Percentiles rank a stretch among this genome's conserved stretches.
phyloP scores from a whole-genome alignment of 2,113 vertebrate genomes.

The Xyrauchen texanus region DNA sequence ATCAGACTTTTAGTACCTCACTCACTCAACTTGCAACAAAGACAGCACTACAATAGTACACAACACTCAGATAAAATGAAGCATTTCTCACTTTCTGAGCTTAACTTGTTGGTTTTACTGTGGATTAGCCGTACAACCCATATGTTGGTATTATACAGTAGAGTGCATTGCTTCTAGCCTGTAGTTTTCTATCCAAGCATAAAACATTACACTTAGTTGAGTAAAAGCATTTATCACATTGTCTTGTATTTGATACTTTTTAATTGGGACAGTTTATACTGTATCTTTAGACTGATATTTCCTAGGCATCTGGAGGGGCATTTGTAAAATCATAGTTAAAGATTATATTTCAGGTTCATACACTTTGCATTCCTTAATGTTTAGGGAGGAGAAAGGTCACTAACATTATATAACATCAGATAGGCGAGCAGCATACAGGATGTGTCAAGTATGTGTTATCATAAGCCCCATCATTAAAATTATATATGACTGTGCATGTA shows the following conservation, averaged over 20 bases:
- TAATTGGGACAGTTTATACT: too few relatives aligned
- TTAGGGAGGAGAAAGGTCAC: not conserved
- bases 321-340: conserved; percentile 2
- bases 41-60: not conserved
- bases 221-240: too few relatives aligned
- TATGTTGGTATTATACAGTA: too few relatives aligned
- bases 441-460: conserved; percentile 21
- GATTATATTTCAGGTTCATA: conserved; percentile 17
- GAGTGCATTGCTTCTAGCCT: too few relatives aligned
- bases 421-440: not conserved
- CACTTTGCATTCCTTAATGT: conserved; percentile 9
- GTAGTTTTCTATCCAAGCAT: too few relatives aligned
- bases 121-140: not conserved
- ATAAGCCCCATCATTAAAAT: conserved; percentile 22
- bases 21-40: not conserved
- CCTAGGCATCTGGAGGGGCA: not conserved
- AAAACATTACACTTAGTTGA: too few relatives aligned
- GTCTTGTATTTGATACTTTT: too few relatives aligned
- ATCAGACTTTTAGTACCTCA: conserved; percentile 20
- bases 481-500: conserved; percentile 30
- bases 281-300: too few relatives aligned
- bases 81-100: not conserved
- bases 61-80: too few relatives aligned
- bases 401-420: conserved; percentile 40
- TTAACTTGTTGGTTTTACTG: conserved; percentile 6